Conservation (phyloP, 2,113 vertebrate genomes). For the Microcebus murinus region DNA sequence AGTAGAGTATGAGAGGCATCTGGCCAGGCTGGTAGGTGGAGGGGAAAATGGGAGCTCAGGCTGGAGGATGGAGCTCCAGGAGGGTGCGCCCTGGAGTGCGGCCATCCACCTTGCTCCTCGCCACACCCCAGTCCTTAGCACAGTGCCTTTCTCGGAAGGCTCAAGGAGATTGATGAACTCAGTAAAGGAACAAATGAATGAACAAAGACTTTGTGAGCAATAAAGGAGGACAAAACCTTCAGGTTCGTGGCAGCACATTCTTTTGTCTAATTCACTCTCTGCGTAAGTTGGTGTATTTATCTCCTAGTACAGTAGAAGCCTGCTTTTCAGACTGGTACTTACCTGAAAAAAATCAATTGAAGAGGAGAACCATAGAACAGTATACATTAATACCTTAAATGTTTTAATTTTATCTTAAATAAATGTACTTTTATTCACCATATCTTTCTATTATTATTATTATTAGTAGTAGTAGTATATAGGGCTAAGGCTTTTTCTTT, state of each 20-base stretch:
- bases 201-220: not conserved
- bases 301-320: not conserved
- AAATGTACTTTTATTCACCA: not conserved
- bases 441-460: not conserved
- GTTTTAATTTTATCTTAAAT: not conserved
- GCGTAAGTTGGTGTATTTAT: not conserved
- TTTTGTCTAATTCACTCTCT: not conserved
- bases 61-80: no score
- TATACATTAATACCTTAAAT: not conserved
- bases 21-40: not conserved
- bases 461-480: not conserved
- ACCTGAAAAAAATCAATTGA: not conserved
- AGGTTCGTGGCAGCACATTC: not conserved
- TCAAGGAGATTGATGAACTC: not conserved
- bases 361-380: not conserved
- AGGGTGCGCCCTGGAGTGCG: not conserved
- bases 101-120: fast-evolving
- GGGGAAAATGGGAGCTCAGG: not conserved
- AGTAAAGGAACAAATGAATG: not conserved
- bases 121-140: not conserved
- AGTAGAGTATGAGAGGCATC: not conserved
- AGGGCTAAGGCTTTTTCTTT: not conserved
- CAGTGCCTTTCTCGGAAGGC: not conserved
- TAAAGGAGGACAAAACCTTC: not conserved
- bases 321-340: not conserved